Base-by-base conservation (phyloP, 2,888 invertebrate genomes). In the Rhingia rostrata region DNA sequence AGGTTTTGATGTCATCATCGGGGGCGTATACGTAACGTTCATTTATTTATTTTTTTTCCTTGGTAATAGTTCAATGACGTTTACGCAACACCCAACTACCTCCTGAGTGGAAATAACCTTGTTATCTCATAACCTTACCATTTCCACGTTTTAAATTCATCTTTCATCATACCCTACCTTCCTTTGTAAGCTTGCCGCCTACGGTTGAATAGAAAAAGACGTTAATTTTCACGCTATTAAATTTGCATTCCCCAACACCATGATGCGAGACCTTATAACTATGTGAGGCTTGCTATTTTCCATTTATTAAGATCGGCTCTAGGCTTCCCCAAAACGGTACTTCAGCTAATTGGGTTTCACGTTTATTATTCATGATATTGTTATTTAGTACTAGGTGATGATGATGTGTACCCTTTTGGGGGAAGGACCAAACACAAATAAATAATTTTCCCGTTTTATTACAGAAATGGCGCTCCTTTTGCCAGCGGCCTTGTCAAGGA, bases 401-500 rank as follows among this genome's bases (percentile, higher is more conserved):
- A 63, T 58, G 69, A 41, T 12, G 14, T 61, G 43, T 47, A 77
- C 72, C 72, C 70, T 78, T 78, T 66, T 61, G 47, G 39, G 30
- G 41, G 9, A n/a, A 12, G 7, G 4, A n/a, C 33, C 7, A 43
- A 53, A 41, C 39, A 53, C 45, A 73, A 75, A 74, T 58, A 61
- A 79, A 66, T 83, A 49, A 77, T 58, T 58, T 67, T 60, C 70
- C 75, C 32, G 73, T 80, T 88, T 86, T 87, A 88, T 93, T 92
- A n/a, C 92, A 94, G 97, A 97, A 92, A 96, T 95, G 86, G 97
- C 96, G 0, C 94, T 96, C 92, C 93, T 97, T 60, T 93, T 97
- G 74, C 97, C 97, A 0, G 96, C 96, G 0, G 93, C 94, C 4
- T 92, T 96, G 87, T 95, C 96, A 9, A 94, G 94, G 87, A 95